phyloP scores from a whole-genome alignment of 2,113 vertebrate genomes.

The Tricholaema leucomelas region DNA sequence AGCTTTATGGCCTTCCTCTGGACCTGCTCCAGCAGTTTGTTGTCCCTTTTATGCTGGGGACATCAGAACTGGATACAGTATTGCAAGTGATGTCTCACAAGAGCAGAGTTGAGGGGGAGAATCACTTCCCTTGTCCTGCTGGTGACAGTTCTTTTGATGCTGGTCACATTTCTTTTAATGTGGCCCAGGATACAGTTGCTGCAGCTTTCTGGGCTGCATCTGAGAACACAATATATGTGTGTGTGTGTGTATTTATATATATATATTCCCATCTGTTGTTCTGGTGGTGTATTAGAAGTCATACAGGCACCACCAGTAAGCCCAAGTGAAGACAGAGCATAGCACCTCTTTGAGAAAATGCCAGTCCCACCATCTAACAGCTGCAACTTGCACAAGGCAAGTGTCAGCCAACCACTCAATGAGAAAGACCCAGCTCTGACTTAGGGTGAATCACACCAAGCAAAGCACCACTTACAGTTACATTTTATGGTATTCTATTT shows the following conservation, averaged over 20 bases:
- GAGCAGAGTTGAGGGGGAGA: no score
- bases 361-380: fast-evolving
- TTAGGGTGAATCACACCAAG: neutral
- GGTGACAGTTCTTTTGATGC: no score
- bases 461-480: neutral
- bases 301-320: fast-evolving
- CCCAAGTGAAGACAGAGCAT: neutral
- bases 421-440: neutral
- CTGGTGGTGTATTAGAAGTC: neutral
- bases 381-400: neutral
- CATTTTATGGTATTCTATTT: neutral
- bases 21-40: no score
- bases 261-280: neutral
- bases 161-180: no score
- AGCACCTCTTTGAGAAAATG: neutral
- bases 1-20: no score
- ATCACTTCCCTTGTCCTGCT: no score
- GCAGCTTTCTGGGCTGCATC: no score
- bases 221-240: neutral
- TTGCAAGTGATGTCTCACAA: no score
- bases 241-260: no score
- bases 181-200: no score
- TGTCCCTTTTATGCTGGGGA: no score
- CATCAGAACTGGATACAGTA: no score
- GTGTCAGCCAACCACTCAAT: neutral